Evolutionary conservation across 2,888 invertebrate species (phyloP).

Genomic region (Mechanitis messenoides): DNA sequence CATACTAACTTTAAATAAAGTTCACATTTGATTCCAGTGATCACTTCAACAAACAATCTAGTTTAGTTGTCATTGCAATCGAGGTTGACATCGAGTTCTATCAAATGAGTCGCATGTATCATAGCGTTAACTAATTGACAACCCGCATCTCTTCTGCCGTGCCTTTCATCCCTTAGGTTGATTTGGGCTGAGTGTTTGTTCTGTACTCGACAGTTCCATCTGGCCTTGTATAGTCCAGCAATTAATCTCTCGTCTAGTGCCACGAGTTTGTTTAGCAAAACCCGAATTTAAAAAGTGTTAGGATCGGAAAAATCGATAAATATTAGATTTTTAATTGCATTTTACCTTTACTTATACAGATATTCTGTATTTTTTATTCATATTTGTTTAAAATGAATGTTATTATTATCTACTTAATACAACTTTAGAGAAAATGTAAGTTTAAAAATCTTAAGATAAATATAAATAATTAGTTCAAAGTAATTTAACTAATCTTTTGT

Average conservation of each 20-base stretch:
- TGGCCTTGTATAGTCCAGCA: conserved; percentile 19
- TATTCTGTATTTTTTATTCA: no score
- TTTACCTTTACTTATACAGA: no score
- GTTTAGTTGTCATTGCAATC: conserved; percentile 12
- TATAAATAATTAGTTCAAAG: no score
- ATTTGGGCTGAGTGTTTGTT: conserved; percentile 17
- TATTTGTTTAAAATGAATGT: no score
- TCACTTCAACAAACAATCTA: conserved; percentile 1
- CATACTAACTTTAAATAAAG: no score
- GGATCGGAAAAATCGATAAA: conserved; percentile 12
- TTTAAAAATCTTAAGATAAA: no score
- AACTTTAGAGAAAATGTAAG: no score
- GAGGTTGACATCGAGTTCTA: conserved; percentile 13
- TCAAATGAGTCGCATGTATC: conserved; percentile 15
- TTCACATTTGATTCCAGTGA: background rate
- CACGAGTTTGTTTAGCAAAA: conserved; percentile 7
- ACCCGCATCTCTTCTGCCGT: conserved; percentile 18
- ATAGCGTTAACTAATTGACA: conserved; percentile 19
- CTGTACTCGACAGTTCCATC: conserved; percentile 19
- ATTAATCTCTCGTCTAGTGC: conserved; percentile 23
- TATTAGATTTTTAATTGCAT: no score
- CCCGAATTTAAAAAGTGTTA: conserved; percentile 20
- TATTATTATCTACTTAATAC: no score
- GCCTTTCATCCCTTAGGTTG: conserved; percentile 12
- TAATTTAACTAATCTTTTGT: no score